Base-by-base conservation (phyloP, 2,113 vertebrate genomes). In the Calonectris borealis region DNA sequence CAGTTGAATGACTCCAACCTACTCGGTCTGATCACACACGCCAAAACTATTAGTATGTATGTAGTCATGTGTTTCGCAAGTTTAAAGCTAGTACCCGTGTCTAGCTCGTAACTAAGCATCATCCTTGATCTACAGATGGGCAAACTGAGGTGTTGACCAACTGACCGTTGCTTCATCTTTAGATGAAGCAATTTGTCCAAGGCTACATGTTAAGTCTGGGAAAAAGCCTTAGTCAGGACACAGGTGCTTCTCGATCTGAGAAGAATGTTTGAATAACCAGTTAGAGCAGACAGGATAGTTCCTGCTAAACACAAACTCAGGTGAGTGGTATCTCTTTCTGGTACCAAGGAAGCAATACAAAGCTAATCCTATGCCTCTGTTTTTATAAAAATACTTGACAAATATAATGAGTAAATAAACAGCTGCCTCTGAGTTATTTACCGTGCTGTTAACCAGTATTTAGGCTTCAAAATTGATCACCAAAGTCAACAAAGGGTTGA, bases 381-480 rank as follows among this genome's bases (percentile, higher is more conserved):
- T 93, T 92, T 93, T 64, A 79, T 42, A 82, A 80, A 96, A 97
- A 96, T 83, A 88, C 58, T 94, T 3, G 2, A 95, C 91, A 95
- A 94, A 94, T 89, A 91, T 24, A 3, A 61, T 14, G 44, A 89
- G 83, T 65, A 96, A 97, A 95, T 95, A 96, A 97, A 94, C 72
- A 93, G 83, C 95, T 94, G 88, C 69, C 91, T 94, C 77, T 38
- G 77, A 86, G 62, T 73, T 96, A 92, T 94, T 97, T 94, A 94
- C 91, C 92, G 81, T 85, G 86, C 71, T 95, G 83, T 97, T 96
- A 96, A 89, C 78, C 48, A 16, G 81, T 83, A 94, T 95, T 95
- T 76, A 94, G 89, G 58, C 70, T 97, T 92, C 88, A 91, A 89
- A 95, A 96, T 83, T 95, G 95, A 94, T 94, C 94, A 94, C 88